phyloP scores from a whole-genome alignment of 2,113 vertebrate species.

The Rhinopomastus cyanomelas region DNA sequence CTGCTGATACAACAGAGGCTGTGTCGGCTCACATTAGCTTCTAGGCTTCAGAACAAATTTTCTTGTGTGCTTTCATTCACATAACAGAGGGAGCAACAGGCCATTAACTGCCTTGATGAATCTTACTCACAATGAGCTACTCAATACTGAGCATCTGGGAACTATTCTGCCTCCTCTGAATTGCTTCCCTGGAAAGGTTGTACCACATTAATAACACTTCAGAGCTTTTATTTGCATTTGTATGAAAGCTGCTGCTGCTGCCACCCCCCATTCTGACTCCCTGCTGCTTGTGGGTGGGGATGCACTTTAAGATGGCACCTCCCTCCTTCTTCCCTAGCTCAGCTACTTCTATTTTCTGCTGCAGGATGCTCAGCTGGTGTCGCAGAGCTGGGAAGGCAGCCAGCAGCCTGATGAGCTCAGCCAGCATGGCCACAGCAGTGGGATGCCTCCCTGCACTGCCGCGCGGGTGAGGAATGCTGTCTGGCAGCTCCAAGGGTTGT shows the following conservation, averaged over 20 bases:
- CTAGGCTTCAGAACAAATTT: not conserved
- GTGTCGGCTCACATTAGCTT: not conserved
- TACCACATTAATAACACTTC: not conserved
- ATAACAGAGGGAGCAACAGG: not conserved
- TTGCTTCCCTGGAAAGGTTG: not conserved
- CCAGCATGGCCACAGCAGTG: not conserved
- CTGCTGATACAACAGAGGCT: not conserved
- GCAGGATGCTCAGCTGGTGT: constrained; percentile 38
- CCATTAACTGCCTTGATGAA: not conserved
- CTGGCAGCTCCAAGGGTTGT: not conserved
- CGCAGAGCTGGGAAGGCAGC: constrained; percentile 51
- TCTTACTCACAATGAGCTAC: constrained; percentile 1
- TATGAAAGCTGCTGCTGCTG: not conserved
- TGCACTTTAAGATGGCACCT: not conserved
- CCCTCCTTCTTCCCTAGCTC: not conserved
- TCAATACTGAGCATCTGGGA: not conserved
- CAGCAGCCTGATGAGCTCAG: constrained; percentile 40
- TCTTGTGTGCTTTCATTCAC: not conserved
- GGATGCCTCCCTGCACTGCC: rapidly evolving
- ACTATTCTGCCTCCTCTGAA: not conserved
- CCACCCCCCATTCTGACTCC: not conserved
- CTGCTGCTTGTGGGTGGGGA: not conserved
- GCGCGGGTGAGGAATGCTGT: rapidly evolving
- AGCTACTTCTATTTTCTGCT: not conserved
- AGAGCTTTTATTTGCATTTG: constrained; percentile 18